These are phyloP conservation scores for Melanotaenia duboulayi DNA, from an alignment of 2,113 vertebrate species.

Conservation along the genomic window DNA sequence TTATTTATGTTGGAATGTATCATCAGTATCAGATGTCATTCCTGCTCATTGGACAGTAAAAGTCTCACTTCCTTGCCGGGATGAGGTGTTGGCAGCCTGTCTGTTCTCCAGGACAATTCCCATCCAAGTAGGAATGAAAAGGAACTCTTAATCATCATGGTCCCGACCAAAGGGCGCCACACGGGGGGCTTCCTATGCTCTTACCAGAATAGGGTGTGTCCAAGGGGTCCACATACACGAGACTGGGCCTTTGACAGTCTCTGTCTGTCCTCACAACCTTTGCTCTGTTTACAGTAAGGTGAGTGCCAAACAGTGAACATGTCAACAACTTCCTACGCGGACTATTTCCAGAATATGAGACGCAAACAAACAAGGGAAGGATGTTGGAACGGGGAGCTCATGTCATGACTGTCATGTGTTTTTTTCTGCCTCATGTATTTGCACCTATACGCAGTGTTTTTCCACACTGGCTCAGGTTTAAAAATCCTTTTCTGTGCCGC, in stretches of 20 bases:
- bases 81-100: slow-evolving; percentile 78
- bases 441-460: slow-evolving; percentile 46
- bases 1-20: slow-evolving; percentile 34
- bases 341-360: slow-evolving; percentile 61
- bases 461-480: slow-evolving; percentile 34
- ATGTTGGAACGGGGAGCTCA: slow-evolving; percentile 54
- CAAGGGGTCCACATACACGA: neutral
- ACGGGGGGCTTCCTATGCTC: slow-evolving; percentile 67
- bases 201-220: slow-evolving; percentile 64
- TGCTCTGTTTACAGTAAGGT: slow-evolving; percentile 50
- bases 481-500: slow-evolving; percentile 5
- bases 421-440: slow-evolving; percentile 10
- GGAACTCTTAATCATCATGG: slow-evolving; percentile 77
- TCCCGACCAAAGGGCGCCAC: slow-evolving; percentile 65
- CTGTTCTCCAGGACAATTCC: slow-evolving; percentile 76
- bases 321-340: slow-evolving; percentile 44
- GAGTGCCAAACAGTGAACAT: neutral
- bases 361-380: slow-evolving; percentile 82
- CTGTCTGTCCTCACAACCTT: slow-evolving; percentile 40
- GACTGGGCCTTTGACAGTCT: slow-evolving; percentile 23
- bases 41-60: slow-evolving; percentile 46
- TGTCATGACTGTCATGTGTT: slow-evolving; percentile 41
- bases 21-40: slow-evolving; percentile 12
- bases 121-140: slow-evolving; percentile 73
- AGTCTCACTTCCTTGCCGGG: slow-evolving; percentile 74